Evolutionary conservation across 2,797 vertebrate species (phyloP).

Genomic region (Distichodus sexfasciatus): DNA sequence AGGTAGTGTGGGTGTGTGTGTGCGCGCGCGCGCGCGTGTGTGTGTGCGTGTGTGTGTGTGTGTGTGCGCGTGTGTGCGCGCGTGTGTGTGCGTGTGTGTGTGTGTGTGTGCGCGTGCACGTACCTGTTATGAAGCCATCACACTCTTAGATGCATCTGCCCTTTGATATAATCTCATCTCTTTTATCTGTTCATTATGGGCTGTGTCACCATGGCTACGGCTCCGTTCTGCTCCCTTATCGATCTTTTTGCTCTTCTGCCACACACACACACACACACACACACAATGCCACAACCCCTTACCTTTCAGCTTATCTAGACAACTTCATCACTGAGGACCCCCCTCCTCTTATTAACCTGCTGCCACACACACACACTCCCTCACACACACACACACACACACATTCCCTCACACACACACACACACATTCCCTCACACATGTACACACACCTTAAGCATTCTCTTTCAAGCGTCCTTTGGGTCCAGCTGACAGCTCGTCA

Average conservation of each 20-base stretch:
- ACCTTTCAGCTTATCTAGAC: constrained; percentile 51
- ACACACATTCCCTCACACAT: constrained; percentile 4
- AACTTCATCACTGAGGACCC: constrained; percentile 45
- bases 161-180: constrained; percentile 40
- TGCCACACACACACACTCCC: not conserved
- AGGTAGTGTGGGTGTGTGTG: not conserved
- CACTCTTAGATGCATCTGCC: constrained; percentile 10
- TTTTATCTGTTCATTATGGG: constrained; percentile 48
- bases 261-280: constrained; percentile 7
- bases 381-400: constrained; percentile 23
- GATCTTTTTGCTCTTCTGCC: constrained; percentile 53
- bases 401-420: constrained; percentile 10
- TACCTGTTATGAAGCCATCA: constrained; percentile 19
- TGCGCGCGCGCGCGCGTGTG: constrained; percentile 14
- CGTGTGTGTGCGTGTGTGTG: not conserved
- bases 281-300: too few species aligned
- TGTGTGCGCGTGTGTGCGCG: not conserved
- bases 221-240: constrained; percentile 57
- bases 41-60: constrained; percentile 10
- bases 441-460: constrained; percentile 30
- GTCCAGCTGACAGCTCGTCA: constrained; percentile 4
- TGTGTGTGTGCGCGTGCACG: not conserved
- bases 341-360: constrained; percentile 21
- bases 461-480: constrained; percentile 42
- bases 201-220: constrained; percentile 36